Evolutionary conservation across 2,888 invertebrate species (phyloP).

Genomic region (Cynaeus angustus): DNA sequence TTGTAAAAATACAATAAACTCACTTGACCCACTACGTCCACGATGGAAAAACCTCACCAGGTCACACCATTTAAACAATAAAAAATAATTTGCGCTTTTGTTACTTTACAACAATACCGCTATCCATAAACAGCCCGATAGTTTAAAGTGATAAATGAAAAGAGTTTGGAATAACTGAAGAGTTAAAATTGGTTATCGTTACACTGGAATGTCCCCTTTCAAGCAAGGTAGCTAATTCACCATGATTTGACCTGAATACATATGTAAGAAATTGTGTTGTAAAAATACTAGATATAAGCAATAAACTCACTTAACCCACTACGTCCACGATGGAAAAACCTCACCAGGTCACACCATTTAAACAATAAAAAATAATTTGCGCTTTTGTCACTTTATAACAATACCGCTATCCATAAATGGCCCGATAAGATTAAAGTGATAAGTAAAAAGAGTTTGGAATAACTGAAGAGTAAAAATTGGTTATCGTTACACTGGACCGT

Average conservation of each 20-base stretch:
- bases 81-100: slow-evolving; percentile 26
- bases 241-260: not conserved
- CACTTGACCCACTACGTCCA: slow-evolving; percentile 1
- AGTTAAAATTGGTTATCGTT: not conserved
- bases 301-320: not conserved
- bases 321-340: not conserved
- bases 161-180: slow-evolving; percentile 18
- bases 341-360: not conserved
- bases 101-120: slow-evolving; percentile 24
- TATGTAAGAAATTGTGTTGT: too few relatives aligned
- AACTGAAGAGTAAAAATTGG: slow-evolving; percentile 11
- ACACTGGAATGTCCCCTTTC: not conserved
- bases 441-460: slow-evolving; percentile 18
- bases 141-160: slow-evolving; percentile 27
- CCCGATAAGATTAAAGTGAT: slow-evolving; percentile 31
- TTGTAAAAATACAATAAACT: not conserved
- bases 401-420: slow-evolving; percentile 21
- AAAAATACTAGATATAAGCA: not conserved
- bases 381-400: slow-evolving; percentile 29
- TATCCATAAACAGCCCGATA: slow-evolving; percentile 30
- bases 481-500: not conserved
- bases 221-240: not conserved
- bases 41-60: slow-evolving; percentile 4
- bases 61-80: not conserved
- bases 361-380: slow-evolving; percentile 21